Conservation (phyloP, 1,140 invertebrate species). For the Zaprionus lachaisei region DNA sequence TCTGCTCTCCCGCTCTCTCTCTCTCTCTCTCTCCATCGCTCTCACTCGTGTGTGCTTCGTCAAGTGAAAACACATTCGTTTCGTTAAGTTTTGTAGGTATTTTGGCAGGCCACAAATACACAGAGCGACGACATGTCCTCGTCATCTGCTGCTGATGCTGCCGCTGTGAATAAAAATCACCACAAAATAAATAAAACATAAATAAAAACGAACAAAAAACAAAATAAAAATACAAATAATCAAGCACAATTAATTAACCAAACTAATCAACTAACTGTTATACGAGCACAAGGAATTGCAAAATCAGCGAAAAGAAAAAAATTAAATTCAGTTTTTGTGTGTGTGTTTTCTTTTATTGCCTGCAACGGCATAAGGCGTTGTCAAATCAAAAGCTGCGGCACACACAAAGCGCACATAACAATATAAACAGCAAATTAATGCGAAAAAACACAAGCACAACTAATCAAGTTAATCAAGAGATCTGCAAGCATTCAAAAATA, state of each 20-base stretch:
- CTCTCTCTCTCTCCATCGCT: conserved; percentile 1
- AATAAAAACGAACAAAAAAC: conserved; percentile 17
- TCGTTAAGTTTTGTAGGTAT: conserved; percentile 82
- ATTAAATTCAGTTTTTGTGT: conserved; percentile 40
- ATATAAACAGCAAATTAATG: conserved; percentile 19
- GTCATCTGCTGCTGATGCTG: conserved; percentile 62
- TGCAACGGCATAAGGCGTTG: conserved; percentile 58
- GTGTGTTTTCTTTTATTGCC: conserved; percentile 16
- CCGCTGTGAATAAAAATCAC: conserved; percentile 29
- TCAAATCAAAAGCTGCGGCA: conserved; percentile 50
- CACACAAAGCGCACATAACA: conserved; percentile 3
- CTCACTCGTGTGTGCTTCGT: conserved; percentile 55
- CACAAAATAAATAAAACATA: conserved; percentile 39
- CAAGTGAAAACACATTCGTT: conserved; percentile 78
- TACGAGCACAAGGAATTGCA: conserved; percentile 44
- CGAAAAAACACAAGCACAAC: conserved; percentile 22
- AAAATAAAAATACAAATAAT: conserved; percentile 16
- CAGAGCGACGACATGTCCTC: conserved; percentile 55
- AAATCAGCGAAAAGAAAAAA: conserved; percentile 9
- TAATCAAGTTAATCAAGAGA: conserved; percentile 22
- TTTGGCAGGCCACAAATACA: conserved; percentile 58
- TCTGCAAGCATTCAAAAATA: conserved; percentile 42
- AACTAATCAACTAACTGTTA: conserved; percentile 7
- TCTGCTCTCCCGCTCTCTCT: conserved; percentile 14
- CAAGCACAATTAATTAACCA: conserved; percentile 9